phyloP scores from a whole-genome alignment of 2,888 invertebrate species.

The Limnephilus lunatus region DNA sequence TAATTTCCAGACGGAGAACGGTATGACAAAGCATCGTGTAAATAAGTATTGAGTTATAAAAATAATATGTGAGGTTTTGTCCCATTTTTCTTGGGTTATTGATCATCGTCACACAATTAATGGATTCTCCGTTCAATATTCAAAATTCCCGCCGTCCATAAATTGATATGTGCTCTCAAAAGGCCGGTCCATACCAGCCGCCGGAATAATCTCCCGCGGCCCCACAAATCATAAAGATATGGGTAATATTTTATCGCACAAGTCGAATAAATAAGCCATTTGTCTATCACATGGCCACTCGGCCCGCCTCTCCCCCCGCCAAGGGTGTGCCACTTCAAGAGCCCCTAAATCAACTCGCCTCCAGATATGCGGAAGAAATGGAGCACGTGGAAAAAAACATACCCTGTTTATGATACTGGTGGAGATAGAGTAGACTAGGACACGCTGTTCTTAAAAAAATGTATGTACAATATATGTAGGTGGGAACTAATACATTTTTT shows the following conservation, averaged over 20 bases:
- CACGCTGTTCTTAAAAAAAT: not conserved
- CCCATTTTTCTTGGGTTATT: not conserved
- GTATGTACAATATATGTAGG: not conserved
- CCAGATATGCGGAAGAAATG: constrained; percentile 39
- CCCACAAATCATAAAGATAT: constrained; percentile 60
- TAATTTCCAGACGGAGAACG: too few relatives aligned
- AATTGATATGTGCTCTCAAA: constrained; percentile 16
- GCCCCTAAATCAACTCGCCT: constrained; percentile 49
- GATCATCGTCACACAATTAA: not conserved
- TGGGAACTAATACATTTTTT: not conserved
- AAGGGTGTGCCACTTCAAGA: constrained; percentile 47
- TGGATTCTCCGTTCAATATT: not conserved
- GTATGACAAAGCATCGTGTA: too few relatives aligned
- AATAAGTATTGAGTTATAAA: not conserved
- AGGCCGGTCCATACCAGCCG: constrained; percentile 28
- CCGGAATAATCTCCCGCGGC: constrained; percentile 42
- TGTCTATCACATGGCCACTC: constrained; percentile 62
- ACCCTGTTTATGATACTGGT: constrained; percentile 16
- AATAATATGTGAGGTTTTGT: not conserved
- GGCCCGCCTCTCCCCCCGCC: not conserved
- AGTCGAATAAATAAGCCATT: constrained; percentile 66
- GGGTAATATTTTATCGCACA: constrained; percentile 64
- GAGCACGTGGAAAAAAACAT: constrained; percentile 28
- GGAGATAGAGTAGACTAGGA: not conserved
- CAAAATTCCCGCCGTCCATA: not conserved